phyloP scores from a whole-genome alignment of 1,140 invertebrate species.

The Subanguina moxae region DNA sequence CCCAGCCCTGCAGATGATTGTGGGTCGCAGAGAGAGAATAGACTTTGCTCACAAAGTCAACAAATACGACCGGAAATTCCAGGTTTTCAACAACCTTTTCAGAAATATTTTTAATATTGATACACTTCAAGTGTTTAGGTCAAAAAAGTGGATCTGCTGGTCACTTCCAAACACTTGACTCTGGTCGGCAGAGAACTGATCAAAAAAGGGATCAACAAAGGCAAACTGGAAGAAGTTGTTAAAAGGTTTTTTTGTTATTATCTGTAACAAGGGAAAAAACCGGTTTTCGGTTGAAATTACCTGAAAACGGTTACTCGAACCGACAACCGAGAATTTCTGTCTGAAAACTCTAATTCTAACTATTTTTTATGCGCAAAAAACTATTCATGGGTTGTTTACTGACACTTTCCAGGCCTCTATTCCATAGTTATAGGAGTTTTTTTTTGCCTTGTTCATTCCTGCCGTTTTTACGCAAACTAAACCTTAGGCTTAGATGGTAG shows the following conservation, averaged over 20 bases:
- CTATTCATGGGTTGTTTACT: too few species aligned
- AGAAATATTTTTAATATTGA: neutral
- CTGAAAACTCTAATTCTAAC: too few species aligned
- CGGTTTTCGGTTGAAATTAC: too few species aligned
- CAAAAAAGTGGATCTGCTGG: constrained; percentile 68
- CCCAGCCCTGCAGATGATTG: constrained; percentile 63
- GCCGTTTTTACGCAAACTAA: too few species aligned
- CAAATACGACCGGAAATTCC: constrained; percentile 72
- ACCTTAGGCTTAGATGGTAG: too few species aligned
- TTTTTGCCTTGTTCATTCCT: too few species aligned
- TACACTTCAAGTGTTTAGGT: neutral
- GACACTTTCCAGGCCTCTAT: too few species aligned
- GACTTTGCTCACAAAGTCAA: constrained; percentile 70
- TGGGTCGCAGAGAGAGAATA: constrained; percentile 66
- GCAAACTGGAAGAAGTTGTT: constrained; percentile 67
- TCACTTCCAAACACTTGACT: constrained; percentile 67
- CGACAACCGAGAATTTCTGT: too few species aligned
- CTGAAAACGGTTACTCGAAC: too few species aligned
- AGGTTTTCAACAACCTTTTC: constrained; percentile 61
- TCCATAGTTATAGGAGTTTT: too few species aligned
- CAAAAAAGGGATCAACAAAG: constrained; percentile 67
- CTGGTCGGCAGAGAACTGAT: constrained; percentile 66
- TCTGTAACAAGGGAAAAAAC: too few species aligned
- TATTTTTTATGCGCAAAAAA: too few species aligned
- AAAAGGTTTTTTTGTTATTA: constrained; percentile 62